A percentile compares a stretch with the other conserved stretches of the same genome.
These are phyloP conservation scores for Osmoderma eremita DNA, from an alignment of 2,888 invertebrate species.

Conservation along the genomic window DNA sequence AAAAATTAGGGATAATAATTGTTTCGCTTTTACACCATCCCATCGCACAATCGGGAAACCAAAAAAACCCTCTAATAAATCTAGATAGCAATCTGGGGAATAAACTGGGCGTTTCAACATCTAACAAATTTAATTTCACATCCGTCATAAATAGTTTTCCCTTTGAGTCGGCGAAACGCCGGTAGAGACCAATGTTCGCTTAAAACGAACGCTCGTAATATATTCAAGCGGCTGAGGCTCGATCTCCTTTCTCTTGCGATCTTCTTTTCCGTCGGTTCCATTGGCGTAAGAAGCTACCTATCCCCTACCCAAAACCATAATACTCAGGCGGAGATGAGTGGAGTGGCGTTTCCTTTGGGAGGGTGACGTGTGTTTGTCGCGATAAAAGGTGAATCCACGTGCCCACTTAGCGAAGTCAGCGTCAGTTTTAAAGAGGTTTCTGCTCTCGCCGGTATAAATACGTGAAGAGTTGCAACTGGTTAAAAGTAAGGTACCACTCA, in stretches of 20 bases:
- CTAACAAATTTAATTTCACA: slow-evolving; percentile 36
- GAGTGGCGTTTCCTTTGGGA: not conserved
- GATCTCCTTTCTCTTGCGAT: not conserved
- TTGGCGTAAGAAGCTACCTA: too few species aligned
- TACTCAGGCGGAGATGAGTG: too few species aligned
- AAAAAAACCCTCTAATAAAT: slow-evolving; percentile 16
- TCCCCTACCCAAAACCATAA: too few species aligned
- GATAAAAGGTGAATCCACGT: not conserved
- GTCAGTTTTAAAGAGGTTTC: not conserved
- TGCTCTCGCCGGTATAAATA: not conserved
- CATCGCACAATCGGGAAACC: too few species aligned
- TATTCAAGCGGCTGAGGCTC: slow-evolving; percentile 7
- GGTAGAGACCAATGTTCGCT: too few species aligned
- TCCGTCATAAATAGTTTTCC: slow-evolving; percentile 31
- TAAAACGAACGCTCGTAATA: slow-evolving; percentile 14
- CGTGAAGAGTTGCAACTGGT: slow-evolving; percentile 7
- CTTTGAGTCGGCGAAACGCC: slow-evolving; percentile 8
- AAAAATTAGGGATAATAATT: too few species aligned
- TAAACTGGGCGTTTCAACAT: slow-evolving; percentile 30
- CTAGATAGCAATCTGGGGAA: slow-evolving; percentile 22
- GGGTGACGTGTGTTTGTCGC: not conserved
- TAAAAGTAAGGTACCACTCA: too few species aligned
- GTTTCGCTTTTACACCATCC: too few species aligned
- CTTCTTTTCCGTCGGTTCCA: not conserved
- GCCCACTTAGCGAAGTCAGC: slow-evolving; percentile 7